phyloP scores from a whole-genome alignment of 2,797 vertebrate genomes.

The Anguilla pacifica region DNA sequence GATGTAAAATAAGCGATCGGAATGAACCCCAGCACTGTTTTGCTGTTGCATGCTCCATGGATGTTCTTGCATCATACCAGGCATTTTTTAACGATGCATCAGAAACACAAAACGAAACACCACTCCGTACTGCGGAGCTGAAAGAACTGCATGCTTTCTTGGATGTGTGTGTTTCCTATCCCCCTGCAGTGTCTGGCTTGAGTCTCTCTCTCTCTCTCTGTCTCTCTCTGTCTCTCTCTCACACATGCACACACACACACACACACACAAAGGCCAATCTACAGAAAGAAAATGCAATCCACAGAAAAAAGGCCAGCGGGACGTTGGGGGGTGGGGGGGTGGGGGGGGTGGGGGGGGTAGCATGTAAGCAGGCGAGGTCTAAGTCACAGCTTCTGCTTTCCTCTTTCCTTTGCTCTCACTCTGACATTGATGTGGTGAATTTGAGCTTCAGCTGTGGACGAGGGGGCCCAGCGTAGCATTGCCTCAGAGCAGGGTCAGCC shows the following conservation, averaged over 20 bases:
- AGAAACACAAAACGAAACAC: background rate
- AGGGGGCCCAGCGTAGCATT: background rate
- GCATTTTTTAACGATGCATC: background rate
- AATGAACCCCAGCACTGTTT: background rate
- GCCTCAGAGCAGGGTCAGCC: background rate
- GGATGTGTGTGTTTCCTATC: background rate
- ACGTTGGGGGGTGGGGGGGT: too few species aligned
- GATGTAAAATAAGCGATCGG: too few species aligned
- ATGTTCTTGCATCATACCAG: slow-evolving; percentile 11
- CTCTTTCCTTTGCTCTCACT: slow-evolving; percentile 27
- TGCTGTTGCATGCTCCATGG: background rate
- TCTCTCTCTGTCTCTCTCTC: background rate
- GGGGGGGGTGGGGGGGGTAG: too few species aligned
- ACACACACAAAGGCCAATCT: too few species aligned
- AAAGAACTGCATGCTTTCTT: background rate
- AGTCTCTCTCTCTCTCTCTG: slow-evolving; percentile 31
- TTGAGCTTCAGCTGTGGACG: slow-evolving; percentile 38
- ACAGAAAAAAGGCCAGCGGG: too few species aligned
- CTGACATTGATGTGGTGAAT: slow-evolving; percentile 50
- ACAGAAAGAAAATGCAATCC: too few species aligned
- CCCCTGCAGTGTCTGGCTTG: background rate
- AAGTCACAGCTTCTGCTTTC: background rate
- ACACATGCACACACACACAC: too few species aligned
- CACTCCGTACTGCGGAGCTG: background rate
- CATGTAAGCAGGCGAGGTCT: background rate